Conservation (phyloP, 2,113 vertebrate species). For the Scalopus aquaticus region DNA sequence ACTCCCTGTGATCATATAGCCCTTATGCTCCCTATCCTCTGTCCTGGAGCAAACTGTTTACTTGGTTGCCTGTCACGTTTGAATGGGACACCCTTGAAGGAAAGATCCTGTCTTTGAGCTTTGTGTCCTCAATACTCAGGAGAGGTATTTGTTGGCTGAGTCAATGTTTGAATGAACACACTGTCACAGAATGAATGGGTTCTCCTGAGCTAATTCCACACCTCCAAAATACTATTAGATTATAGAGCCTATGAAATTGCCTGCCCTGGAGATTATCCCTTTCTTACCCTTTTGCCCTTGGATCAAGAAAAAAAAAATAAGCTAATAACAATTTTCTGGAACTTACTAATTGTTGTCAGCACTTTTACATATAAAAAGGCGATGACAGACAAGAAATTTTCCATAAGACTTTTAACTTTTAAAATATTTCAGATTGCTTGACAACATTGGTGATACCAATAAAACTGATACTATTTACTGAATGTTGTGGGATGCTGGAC, state of each 20-base stretch:
- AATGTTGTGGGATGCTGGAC: background rate
- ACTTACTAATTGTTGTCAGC: background rate
- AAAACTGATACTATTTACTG: background rate
- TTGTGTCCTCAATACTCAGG: background rate
- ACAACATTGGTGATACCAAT: background rate
- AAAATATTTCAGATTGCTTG: background rate
- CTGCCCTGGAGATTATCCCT: background rate
- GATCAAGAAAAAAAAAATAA: background rate
- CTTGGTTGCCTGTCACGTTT: background rate
- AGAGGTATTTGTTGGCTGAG: background rate
- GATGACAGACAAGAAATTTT: background rate
- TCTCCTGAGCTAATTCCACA: background rate
- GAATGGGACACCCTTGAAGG: background rate
- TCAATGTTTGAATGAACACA: background rate
- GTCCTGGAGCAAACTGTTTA: accelerated
- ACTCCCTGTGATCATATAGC: background rate
- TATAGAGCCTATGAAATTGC: background rate
- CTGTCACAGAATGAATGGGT: background rate
- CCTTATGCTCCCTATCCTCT: background rate
- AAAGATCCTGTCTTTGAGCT: background rate
- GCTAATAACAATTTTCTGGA: background rate
- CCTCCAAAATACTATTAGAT: background rate
- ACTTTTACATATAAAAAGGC: background rate
- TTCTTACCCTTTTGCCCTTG: background rate
- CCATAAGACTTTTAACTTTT: background rate